Evolutionary conservation across 2,797 vertebrate species (phyloP).

Genomic region (Rhinogobio ventralis): DNA sequence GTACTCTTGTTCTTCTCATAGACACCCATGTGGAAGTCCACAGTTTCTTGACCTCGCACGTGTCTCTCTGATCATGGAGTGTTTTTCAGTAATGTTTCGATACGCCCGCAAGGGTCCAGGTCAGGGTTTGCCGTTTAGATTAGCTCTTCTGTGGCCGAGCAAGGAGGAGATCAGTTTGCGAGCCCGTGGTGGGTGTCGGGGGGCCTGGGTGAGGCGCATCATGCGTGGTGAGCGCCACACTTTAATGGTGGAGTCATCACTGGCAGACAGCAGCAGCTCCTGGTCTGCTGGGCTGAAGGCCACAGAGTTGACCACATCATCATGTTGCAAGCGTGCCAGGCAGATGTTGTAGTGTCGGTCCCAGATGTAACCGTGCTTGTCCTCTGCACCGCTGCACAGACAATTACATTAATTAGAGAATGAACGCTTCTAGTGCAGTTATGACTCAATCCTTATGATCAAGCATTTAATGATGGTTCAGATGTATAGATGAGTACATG

Average conservation of each 20-base stretch:
- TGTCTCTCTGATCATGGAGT: not conserved
- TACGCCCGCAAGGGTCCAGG: not conserved
- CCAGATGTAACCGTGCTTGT: conserved; percentile 98
- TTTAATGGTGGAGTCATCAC: conserved; percentile 92
- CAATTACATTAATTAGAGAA: conserved; percentile 11
- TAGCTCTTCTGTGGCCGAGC: conserved; percentile 77
- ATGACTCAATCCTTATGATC: not conserved
- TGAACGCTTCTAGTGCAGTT: not conserved
- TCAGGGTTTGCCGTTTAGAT: conserved; percentile 75
- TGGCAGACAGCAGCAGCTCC: conserved; percentile 94
- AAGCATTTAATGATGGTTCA: not conserved
- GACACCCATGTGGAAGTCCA: not conserved
- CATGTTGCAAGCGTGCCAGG: conserved; percentile 90
- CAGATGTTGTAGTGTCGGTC: conserved; percentile 98
- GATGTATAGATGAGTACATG: not conserved
- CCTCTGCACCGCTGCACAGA: conserved; percentile 88
- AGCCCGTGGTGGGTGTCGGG: conserved; percentile 61
- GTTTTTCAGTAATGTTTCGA: conserved; percentile 29
- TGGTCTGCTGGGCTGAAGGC: conserved; percentile 94
- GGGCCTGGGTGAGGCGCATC: conserved; percentile 74
- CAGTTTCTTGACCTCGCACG: not conserved
- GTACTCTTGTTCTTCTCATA: not conserved
- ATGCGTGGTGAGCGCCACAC: conserved; percentile 93
- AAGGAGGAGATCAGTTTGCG: conserved; percentile 81
- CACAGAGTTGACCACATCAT: conserved; percentile 96